These are phyloP conservation scores for Stenopsyche tienmushanensis DNA, from an alignment of 1,140 invertebrate genomes.

Conservation along the genomic window DNA sequence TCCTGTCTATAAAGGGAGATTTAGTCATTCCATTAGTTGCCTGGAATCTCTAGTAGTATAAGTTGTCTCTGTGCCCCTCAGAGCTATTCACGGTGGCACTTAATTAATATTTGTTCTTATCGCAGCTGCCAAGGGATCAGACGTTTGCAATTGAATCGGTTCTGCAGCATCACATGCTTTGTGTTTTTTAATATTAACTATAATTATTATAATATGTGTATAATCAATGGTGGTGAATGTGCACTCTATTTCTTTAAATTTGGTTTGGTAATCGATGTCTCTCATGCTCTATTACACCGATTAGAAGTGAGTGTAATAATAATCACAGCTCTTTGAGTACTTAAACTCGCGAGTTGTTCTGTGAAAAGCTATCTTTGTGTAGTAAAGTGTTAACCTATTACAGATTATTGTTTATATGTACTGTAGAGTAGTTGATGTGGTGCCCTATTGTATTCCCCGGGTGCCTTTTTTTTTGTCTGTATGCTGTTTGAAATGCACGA, in stretches of 20 bases:
- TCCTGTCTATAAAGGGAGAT: constrained; percentile 5
- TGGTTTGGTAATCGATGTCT: constrained; percentile 39
- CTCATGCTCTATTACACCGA: constrained; percentile 16
- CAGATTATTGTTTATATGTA: constrained; percentile 41
- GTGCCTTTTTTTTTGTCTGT: constrained; percentile 57
- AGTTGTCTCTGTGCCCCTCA: constrained; percentile 30
- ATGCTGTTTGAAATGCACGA: constrained; percentile 61
- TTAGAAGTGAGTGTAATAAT: constrained; percentile 11
- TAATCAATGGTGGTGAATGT: constrained; percentile 39
- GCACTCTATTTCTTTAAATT: constrained; percentile 33
- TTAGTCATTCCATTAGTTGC: constrained; percentile 37
- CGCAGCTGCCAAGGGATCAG: background rate
- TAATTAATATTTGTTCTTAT: background rate
- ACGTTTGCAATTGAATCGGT: background rate
- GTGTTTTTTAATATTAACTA: constrained; percentile 33
- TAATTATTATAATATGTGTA: constrained; percentile 30
- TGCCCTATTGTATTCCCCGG: constrained; percentile 53
- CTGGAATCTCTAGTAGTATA: constrained; percentile 39
- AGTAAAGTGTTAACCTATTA: constrained; percentile 38
- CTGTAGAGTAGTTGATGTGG: constrained; percentile 56
- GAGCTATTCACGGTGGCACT: background rate
- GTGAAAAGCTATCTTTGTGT: constrained; percentile 35
- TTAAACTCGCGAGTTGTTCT: background rate
- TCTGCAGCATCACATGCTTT: constrained; percentile 13
- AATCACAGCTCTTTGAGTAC: background rate